Evolutionary conservation across 2,113 vertebrate genomes (phyloP), one percentile per base, ranked within the genome.

Genomic region (Apodemus sylvaticus): DNA sequence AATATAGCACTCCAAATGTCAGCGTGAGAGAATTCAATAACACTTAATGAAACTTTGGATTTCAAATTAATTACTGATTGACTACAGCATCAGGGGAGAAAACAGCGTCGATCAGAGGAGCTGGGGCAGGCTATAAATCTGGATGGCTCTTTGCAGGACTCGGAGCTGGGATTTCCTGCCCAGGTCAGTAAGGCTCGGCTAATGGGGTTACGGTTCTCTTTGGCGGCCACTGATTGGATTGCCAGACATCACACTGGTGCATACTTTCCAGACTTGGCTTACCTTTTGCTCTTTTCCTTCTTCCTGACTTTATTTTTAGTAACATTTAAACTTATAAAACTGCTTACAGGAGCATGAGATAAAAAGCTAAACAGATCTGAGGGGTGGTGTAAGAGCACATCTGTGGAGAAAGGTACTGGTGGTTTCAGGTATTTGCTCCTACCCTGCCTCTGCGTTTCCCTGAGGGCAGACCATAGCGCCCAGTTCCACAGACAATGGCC

Each of bases 21-120:
- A 97, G 97, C 29, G 10, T 97, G 97, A 81, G 58, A 94, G 92
- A 96, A 97, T 95, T 97, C 97, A 97, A 89, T 94, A 96, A 95
- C 97, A 97, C 96, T 97, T 97, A 97, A 98, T 97, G 96, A 95
- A 97, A 98, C 96, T 97, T 93, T 94, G 96, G 96, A 93, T 95
- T 96, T 95, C 97, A 96, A 89, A 98, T 97, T 98, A 97, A 97
- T 97, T 98, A 92, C 95, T 92, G 97, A 96, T 93, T 96, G 97
- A 97, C 97, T 89, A 89, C 76, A 89, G 91, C 89, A 95, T 96
- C 90, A 81, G 51, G 89, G 88, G 96, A 89, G 96, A 96, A 95
- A 95, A 94, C 77, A 74, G 96, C n/a, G 90, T 82, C 26, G 76
- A 94, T 93, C 39, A 92, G 81, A 90, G 89, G 68, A 90, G 81